phyloP scores from a whole-genome alignment of 2,888 invertebrate genomes.

The Nudaria mundana region DNA sequence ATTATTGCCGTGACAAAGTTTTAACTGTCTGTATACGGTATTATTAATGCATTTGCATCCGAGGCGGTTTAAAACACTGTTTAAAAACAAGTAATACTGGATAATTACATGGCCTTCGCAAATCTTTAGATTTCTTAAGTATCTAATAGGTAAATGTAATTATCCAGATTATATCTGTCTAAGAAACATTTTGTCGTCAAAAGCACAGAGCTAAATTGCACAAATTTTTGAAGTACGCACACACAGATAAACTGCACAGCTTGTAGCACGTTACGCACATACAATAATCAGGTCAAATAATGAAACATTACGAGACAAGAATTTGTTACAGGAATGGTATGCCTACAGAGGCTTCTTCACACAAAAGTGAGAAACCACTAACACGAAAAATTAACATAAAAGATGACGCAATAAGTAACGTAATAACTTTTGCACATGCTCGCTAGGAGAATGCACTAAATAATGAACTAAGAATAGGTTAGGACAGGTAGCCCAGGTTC shows the following conservation, averaged over 20 bases:
- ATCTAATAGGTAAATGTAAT: slow-evolving; percentile 45
- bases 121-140: slow-evolving; percentile 5
- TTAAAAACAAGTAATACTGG: slow-evolving; percentile 46
- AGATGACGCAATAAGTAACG: slow-evolving; percentile 61
- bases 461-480: slow-evolving; percentile 44
- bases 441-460: slow-evolving; percentile 63
- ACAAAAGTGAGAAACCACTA: slow-evolving; percentile 56
- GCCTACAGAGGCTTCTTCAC: slow-evolving; percentile 53
- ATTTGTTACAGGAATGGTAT: slow-evolving; percentile 51
- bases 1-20: slow-evolving; percentile 72
- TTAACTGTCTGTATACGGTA: slow-evolving; percentile 70
- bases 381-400: slow-evolving; percentile 66
- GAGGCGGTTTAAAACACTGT: slow-evolving; percentile 63
- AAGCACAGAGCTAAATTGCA: slow-evolving; percentile 72
- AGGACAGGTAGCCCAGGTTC: slow-evolving; percentile 49
- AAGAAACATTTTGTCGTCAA: slow-evolving; percentile 63
- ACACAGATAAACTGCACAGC: slow-evolving; percentile 77
- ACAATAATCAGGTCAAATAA: slow-evolving; percentile 55
- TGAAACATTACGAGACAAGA: slow-evolving; percentile 42
- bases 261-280: slow-evolving; percentile 76
- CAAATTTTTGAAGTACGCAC: slow-evolving; percentile 71
- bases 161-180: slow-evolving; percentile 52
- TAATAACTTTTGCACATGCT: slow-evolving; percentile 73
- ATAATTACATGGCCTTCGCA: slow-evolving; percentile 53
- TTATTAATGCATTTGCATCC: slow-evolving; percentile 71